Evolutionary conservation across 2,113 vertebrate genomes (phyloP).

Genomic region (Clupea harengus): DNA sequence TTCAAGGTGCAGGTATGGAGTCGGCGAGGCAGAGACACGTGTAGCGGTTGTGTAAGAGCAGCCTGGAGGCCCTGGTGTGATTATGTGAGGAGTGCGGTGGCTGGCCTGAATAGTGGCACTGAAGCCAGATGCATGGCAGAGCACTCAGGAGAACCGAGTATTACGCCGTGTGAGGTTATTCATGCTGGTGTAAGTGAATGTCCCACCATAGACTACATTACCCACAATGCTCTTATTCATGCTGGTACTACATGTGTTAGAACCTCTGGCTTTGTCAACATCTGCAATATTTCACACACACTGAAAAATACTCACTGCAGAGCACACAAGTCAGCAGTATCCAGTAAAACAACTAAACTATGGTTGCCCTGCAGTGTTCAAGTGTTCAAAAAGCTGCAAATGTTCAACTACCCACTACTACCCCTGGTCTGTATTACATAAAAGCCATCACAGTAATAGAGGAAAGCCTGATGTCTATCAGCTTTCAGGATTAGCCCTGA

Average conservation of each 20-base stretch:
- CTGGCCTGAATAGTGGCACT: not conserved
- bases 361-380: not conserved
- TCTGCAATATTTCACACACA: not conserved
- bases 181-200: too few relatives aligned
- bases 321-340: not conserved
- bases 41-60: not conserved
- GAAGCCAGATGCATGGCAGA: not conserved
- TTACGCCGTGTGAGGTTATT: not conserved
- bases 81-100: not conserved
- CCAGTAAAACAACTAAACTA: not conserved
- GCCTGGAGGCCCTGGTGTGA: not conserved
- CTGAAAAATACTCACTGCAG: not conserved
- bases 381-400: not conserved
- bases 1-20: not conserved
- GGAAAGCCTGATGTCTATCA: not conserved
- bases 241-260: not conserved
- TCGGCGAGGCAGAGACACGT: not conserved
- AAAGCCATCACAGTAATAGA: not conserved
- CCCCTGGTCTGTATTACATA: not conserved
- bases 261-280: not conserved
- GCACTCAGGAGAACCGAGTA: not conserved
- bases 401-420: too few relatives aligned
- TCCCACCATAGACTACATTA: too few relatives aligned
- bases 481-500: not conserved
- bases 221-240: not conserved